Evolutionary conservation across 2,113 vertebrate genomes (phyloP).

Genomic region (Paralichthys olivaceus): DNA sequence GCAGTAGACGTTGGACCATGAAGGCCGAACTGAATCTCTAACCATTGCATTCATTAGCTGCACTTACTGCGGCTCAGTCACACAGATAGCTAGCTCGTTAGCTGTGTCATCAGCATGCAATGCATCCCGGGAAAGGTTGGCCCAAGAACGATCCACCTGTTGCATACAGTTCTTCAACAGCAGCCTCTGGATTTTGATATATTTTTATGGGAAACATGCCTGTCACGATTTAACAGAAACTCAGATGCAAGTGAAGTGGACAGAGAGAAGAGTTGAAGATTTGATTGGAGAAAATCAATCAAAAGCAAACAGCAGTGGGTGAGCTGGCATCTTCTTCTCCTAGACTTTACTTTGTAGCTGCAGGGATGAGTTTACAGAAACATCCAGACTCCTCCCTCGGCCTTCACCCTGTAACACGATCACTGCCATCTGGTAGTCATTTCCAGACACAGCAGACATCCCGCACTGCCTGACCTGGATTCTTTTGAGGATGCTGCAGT

Average conservation of each 20-base stretch:
- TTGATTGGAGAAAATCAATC: neutral
- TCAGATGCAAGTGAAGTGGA: neutral
- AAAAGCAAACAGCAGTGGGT: slow-evolving; percentile 17
- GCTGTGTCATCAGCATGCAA: too few species aligned
- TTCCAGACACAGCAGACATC: slow-evolving; percentile 68
- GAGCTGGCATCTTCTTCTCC: slow-evolving; percentile 33
- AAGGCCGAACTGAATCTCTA: too few species aligned
- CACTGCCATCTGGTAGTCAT: slow-evolving; percentile 79
- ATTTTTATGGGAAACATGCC: too few species aligned
- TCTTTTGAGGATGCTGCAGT: slow-evolving; percentile 69
- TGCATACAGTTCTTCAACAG: too few species aligned
- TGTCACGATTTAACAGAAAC: too few species aligned
- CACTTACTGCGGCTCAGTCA: too few species aligned
- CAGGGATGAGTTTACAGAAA: slow-evolving; percentile 75
- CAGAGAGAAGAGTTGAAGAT: neutral
- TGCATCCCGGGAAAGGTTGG: too few species aligned
- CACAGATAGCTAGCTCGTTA: too few species aligned
- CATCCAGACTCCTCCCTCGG: slow-evolving; percentile 49
- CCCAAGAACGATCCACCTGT: too few species aligned
- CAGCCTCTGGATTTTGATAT: too few species aligned
- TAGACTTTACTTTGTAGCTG: slow-evolving; percentile 68
- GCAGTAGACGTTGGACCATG: too few species aligned
- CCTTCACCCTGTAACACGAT: slow-evolving; percentile 71
- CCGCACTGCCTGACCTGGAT: slow-evolving; percentile 74
- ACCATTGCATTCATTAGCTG: too few species aligned